A percentile compares a stretch with the other conserved stretches of the same genome.
Evolutionary conservation across 2,888 invertebrate species (phyloP).

Genomic region (Macropis europaea): DNA sequence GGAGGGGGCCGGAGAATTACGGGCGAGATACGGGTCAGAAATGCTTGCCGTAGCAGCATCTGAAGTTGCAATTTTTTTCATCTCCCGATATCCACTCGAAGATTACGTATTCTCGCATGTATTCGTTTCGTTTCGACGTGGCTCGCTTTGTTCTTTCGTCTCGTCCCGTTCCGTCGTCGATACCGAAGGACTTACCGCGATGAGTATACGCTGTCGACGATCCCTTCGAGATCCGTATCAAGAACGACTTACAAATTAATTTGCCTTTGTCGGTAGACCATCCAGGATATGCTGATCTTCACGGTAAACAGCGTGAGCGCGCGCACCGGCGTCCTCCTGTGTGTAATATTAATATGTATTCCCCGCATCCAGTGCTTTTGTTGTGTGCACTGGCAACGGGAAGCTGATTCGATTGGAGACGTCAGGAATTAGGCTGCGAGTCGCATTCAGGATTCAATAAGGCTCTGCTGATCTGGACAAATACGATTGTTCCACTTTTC

Average conservation of each 20-base stretch:
- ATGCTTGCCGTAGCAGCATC: slow-evolving; percentile 76
- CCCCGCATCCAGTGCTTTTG: background rate
- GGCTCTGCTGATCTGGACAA: no score
- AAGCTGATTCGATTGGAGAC: background rate
- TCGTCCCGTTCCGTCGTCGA: background rate
- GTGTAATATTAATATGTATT: slow-evolving; percentile 33
- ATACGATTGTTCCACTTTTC: no score
- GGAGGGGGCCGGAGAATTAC: slow-evolving; percentile 68
- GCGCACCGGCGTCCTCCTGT: background rate
- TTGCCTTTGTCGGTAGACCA: slow-evolving; percentile 51
- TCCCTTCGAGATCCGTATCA: slow-evolving; percentile 30
- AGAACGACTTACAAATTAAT: slow-evolving; percentile 57
- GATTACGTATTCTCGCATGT: slow-evolving; percentile 24
- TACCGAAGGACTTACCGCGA: slow-evolving; percentile 11
- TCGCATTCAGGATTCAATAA: no score
- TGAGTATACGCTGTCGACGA: slow-evolving; percentile 5
- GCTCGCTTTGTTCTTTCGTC: slow-evolving; percentile 1
- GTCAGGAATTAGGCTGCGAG: no score
- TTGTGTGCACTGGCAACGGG: no score
- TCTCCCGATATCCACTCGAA: slow-evolving; percentile 67
- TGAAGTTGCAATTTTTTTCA: slow-evolving; percentile 76
- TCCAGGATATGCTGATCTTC: slow-evolving; percentile 48
- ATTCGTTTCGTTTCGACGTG: slow-evolving; percentile 1
- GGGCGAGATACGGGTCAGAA: slow-evolving; percentile 74
- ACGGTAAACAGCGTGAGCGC: slow-evolving; percentile 40